Evolutionary conservation across 2,888 invertebrate species (phyloP).

Genomic region (Drosophila neonasuta): DNA sequence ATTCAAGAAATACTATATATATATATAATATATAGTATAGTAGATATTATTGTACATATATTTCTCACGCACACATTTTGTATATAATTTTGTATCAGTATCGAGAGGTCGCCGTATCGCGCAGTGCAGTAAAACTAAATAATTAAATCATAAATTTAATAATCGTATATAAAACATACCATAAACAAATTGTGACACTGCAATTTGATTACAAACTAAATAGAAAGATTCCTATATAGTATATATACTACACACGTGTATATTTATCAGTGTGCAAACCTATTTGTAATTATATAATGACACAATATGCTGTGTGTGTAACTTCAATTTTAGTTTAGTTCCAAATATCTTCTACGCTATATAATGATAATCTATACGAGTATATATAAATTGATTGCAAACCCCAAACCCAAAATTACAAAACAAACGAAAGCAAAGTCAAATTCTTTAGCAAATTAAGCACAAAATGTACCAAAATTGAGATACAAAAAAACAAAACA

Average conservation of each 20-base stretch:
- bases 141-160: constrained; percentile 10
- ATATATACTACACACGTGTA: constrained; percentile 10
- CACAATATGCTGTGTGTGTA: constrained; percentile 53
- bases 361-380: constrained; percentile 1
- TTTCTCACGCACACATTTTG: constrained; percentile 51
- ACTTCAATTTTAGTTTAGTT: constrained; percentile 69
- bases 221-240: constrained; percentile 74
- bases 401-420: constrained; percentile 1
- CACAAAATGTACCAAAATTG: constrained; percentile 57
- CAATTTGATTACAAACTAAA: constrained; percentile 63
- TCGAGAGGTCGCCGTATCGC: constrained; percentile 42
- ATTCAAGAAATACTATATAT: constrained; percentile 10
- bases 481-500: constrained; percentile 25
- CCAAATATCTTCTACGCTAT: constrained; percentile 22
- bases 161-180: constrained; percentile 56
- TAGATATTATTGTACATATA: constrained; percentile 53
- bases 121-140: constrained; percentile 13
- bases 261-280: constrained; percentile 42
- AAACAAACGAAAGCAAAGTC: constrained; percentile 63
- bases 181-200: constrained; percentile 60
- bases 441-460: constrained; percentile 71
- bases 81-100: constrained; percentile 68
- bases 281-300: constrained; percentile 36
- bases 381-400: constrained; percentile 12
- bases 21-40: too few relatives aligned